Percentiles rank a stretch among this genome's conserved stretches.
Conservation (phyloP, 1,140 invertebrate genomes). For the Leptoteleia sp. region DNA sequence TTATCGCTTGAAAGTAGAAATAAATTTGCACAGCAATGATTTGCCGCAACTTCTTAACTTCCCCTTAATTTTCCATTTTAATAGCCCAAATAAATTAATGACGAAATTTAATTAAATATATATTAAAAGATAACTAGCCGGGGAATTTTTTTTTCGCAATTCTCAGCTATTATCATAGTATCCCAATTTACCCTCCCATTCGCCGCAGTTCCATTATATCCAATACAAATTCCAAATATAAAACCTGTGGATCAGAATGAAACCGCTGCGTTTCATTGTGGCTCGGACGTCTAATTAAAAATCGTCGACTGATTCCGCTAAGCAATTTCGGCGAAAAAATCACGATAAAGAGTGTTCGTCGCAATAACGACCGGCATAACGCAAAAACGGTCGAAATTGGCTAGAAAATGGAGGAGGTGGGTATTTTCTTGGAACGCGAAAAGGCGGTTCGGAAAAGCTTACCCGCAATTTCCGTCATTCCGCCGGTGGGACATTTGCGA, state of each 20-base stretch:
- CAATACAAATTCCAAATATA: conserved; percentile 14
- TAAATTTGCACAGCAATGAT: too few species aligned
- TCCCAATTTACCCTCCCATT: too few species aligned
- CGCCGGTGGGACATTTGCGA: background rate
- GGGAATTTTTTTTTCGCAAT: too few species aligned
- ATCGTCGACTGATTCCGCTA: background rate
- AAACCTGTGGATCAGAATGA: conserved; percentile 8
- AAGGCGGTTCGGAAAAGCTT: conserved; percentile 19
- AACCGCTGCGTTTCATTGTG: background rate
- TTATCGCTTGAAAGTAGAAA: too few species aligned
- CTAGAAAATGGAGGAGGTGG: conserved; percentile 1
- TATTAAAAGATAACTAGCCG: too few species aligned
- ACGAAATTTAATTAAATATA: too few species aligned
- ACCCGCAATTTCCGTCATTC: conserved; percentile 21
- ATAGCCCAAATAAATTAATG: too few species aligned
- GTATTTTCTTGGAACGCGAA: conserved; percentile 16
- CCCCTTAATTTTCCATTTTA: too few species aligned
- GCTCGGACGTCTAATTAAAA: background rate
- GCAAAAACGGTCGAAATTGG: conserved; percentile 2
- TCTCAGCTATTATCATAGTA: too few species aligned
- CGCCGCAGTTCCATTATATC: conserved; percentile 14
- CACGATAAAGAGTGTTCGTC: background rate
- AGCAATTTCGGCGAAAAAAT: background rate
- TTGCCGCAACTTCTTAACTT: too few species aligned
- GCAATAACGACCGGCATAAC: background rate